phyloP scores from a whole-genome alignment of 1,140 invertebrate species.

The Tribolium castaneum region DNA sequence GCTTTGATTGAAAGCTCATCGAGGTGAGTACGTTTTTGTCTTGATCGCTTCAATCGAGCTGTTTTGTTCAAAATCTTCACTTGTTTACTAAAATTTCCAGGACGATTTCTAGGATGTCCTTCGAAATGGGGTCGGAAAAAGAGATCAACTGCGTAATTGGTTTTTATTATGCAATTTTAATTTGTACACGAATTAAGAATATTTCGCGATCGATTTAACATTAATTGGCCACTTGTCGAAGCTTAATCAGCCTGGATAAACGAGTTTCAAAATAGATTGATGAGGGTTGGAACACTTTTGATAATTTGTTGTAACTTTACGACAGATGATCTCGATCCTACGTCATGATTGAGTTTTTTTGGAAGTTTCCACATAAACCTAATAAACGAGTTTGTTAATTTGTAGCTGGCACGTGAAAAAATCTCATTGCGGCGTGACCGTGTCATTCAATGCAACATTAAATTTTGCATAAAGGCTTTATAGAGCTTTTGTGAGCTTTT shows the following conservation, averaged over 20 bases:
- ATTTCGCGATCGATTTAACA: background rate
- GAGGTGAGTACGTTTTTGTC: conserved; percentile 12
- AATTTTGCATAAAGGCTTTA: conserved; percentile 12
- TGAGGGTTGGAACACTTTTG: background rate
- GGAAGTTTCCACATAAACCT: background rate
- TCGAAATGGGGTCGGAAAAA: background rate
- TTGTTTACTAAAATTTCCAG: background rate
- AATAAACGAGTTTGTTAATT: background rate
- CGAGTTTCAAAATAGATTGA: background rate
- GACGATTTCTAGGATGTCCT: background rate
- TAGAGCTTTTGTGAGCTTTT: conserved; percentile 8
- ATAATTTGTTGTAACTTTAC: too few species aligned
- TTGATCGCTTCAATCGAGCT: background rate
- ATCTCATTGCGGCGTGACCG: background rate
- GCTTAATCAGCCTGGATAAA: background rate
- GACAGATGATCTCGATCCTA: background rate
- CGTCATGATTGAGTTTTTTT: background rate
- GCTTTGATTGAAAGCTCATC: background rate
- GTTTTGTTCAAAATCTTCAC: background rate
- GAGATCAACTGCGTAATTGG: conserved; percentile 1
- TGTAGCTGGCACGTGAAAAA: background rate
- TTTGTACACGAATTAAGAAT: background rate
- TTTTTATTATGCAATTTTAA: conserved; percentile 2
- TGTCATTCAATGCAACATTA: background rate
- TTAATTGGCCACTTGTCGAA: conserved; percentile 28